These are phyloP conservation scores for Muscidifurax raptorellus DNA, from an alignment of 1,140 invertebrate genomes.

Conservation along the genomic window DNA sequence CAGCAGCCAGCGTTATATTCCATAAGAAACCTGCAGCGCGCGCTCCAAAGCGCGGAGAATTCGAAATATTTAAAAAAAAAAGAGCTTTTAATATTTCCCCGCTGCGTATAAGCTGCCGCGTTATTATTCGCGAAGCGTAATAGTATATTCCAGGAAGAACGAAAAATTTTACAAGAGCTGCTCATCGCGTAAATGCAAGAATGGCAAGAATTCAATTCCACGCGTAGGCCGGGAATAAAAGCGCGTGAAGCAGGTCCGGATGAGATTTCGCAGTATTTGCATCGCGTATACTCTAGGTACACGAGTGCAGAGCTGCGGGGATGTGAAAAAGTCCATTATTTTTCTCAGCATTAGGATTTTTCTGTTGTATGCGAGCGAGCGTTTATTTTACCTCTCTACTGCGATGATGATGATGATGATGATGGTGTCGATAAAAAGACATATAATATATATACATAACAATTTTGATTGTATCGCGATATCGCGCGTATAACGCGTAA, in stretches of 20 bases:
- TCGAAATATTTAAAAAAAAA: too few relatives aligned
- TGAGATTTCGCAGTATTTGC: slow-evolving; percentile 6
- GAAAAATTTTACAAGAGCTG: not conserved
- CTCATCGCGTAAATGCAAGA: not conserved
- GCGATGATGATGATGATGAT: too few relatives aligned
- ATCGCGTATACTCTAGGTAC: too few relatives aligned
- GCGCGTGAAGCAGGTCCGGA: not conserved
- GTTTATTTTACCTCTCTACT: not conserved
- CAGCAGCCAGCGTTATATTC: too few relatives aligned
- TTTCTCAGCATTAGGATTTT: not conserved
- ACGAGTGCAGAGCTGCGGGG: too few relatives aligned
- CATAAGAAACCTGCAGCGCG: too few relatives aligned
- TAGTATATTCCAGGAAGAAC: not conserved
- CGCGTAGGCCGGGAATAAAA: not conserved
- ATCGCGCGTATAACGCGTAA: too few relatives aligned
- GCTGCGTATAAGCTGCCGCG: not conserved
- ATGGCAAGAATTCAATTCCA: slow-evolving; percentile 20
- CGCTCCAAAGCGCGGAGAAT: too few relatives aligned
- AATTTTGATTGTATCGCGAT: too few relatives aligned
- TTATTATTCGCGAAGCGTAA: not conserved
- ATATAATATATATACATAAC: too few relatives aligned
- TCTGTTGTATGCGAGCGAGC: too few relatives aligned
- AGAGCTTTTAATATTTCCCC: not conserved
- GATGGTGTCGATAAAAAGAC: too few relatives aligned
- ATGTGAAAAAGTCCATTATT: not conserved